Conservation (phyloP, 2,888 invertebrate species). For the Linnaemya vulpina region DNA sequence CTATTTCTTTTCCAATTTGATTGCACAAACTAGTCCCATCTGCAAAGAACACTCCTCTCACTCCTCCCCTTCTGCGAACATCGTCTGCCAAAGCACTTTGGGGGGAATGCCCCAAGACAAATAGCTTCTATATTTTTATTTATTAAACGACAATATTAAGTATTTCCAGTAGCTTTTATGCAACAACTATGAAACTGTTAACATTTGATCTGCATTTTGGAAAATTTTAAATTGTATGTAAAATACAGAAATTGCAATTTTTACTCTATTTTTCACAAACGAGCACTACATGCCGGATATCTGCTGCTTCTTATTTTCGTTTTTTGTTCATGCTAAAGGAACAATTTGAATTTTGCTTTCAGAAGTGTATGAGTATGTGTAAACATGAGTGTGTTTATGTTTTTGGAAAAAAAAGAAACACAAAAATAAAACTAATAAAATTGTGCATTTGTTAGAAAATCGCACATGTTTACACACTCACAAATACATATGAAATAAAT, state of each 20-base stretch:
- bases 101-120: background rate
- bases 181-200: conserved; percentile 51
- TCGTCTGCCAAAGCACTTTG: background rate
- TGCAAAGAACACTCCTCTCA: background rate
- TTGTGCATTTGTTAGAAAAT: conserved; percentile 56
- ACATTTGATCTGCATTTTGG: conserved; percentile 47
- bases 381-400: background rate
- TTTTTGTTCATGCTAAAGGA: background rate
- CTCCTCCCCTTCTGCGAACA: background rate
- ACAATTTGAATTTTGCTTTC: conserved; percentile 14
- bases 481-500: conserved; percentile 3
- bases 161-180: conserved; percentile 43
- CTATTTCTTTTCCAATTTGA: conserved; percentile 5
- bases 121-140: conserved; percentile 26
- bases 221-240: conserved; percentile 59
- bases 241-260: conserved; percentile 27
- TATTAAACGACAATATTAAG: conserved; percentile 39
- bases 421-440: conserved; percentile 47
- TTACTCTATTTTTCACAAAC: background rate
- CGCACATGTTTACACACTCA: conserved; percentile 27
- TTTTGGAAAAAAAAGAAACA: conserved; percentile 5
- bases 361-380: background rate
- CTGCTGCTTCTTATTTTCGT: background rate
- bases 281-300: background rate
- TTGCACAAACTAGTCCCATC: conserved; percentile 43